Evolutionary conservation across 2,113 vertebrate species (phyloP), one percentile per base, ranked within the genome.

Genomic region (Dendrocopos noguchii): DNA sequence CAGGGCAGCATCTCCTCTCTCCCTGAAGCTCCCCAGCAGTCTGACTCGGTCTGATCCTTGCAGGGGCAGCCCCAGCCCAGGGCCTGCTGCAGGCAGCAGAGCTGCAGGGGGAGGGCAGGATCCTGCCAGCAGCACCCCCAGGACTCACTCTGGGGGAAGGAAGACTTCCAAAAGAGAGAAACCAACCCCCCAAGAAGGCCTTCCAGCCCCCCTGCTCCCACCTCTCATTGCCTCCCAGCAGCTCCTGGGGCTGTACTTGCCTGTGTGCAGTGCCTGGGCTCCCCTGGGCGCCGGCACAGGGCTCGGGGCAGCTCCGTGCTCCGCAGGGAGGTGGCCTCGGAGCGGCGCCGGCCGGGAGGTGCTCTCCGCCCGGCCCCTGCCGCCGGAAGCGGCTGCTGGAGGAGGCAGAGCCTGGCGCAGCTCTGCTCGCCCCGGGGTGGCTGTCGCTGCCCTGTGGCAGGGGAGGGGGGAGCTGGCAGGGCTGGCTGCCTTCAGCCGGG

Each of bases 241-340:
- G 28, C 57, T 46, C 24, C 64, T 76, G 19, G 33, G 21, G 42
- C 14, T 3, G 4, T 12, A 67, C 66, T 75, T 84, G 15, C 94
- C 65, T 71, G n/a, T 2, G n/a, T 4, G 46, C 28, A 3, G 36
- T 1, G 24, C 25, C 10, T 2, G 74, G 74, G 27, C n/a, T 25
- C 77, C 72, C 10, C 1, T 15, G 16, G 1, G 15, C 1, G 2
- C 27, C 3, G 10, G 9, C 3, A 12, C 22, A 16, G 31, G 55
- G 27, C 12, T 12, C 52, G 28, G 27, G 15, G 7, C 13, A 53
- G 52, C 24, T 24, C 53, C 15, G 31, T 5, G 18, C 21, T 44
- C 5, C 57, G 22, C 8, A 11, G 39, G 39, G 39, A 39, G 10
- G 39, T 39, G 39, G 39, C 39, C 50, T 55, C 1, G 17, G 15